phyloP scores from a whole-genome alignment of 2,888 invertebrate genomes.

The Drosophila macrospina region DNA sequence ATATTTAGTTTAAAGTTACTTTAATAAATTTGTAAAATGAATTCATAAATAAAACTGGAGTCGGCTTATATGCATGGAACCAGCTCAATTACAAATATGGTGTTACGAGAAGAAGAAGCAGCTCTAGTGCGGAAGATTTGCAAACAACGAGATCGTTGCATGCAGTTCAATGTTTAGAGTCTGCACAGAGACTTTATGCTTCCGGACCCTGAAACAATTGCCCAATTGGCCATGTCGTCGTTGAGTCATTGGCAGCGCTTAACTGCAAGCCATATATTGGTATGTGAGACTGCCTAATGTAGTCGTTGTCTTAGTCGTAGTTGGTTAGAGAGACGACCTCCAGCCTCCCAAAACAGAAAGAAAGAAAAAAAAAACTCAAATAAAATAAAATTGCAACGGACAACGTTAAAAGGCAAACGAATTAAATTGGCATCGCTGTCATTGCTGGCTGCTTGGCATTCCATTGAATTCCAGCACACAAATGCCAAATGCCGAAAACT shows the following conservation, averaged over 20 bases:
- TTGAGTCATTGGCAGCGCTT: slow-evolving; percentile 30
- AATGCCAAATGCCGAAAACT: slow-evolving; percentile 69
- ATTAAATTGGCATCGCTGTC: slow-evolving; percentile 38
- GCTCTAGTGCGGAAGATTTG: too few relatives aligned
- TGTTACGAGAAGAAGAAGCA: neutral
- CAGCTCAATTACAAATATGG: too few relatives aligned
- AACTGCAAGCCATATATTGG: slow-evolving; percentile 3
- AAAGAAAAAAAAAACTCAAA: neutral
- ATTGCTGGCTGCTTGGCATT: slow-evolving; percentile 59
- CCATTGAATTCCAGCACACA: slow-evolving; percentile 64
- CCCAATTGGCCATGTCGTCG: slow-evolving; percentile 45
- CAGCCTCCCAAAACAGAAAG: slow-evolving; percentile 32
- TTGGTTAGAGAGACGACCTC: slow-evolving; percentile 36
- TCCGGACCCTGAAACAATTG: slow-evolving; percentile 52
- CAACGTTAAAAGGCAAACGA: too few relatives aligned
- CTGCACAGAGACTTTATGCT: slow-evolving; percentile 25
- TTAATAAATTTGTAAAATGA: too few relatives aligned
- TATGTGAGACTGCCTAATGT: slow-evolving; percentile 11
- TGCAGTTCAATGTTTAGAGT: slow-evolving; percentile 1
- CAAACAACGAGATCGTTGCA: neutral
- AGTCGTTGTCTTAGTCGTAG: slow-evolving; percentile 1
- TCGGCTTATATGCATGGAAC: neutral
- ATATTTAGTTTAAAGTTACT: too few relatives aligned
- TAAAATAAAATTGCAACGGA: slow-evolving; percentile 15
- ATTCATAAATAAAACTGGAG: neutral